Evolutionary conservation across 1,140 invertebrate genomes (phyloP).

Genomic region (Achroia grisella): DNA sequence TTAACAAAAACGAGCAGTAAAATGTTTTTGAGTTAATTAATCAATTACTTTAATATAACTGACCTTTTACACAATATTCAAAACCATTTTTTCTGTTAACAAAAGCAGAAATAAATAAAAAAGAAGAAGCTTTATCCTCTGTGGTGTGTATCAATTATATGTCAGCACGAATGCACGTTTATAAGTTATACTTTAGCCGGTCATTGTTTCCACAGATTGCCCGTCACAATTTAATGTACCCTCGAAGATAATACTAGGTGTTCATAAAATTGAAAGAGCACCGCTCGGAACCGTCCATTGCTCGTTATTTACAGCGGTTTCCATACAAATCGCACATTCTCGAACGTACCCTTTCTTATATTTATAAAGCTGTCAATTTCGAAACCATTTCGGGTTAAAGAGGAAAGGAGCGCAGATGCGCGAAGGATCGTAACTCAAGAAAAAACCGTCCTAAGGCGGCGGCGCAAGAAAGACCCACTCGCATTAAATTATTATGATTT

Average conservation of each 20-base stretch:
- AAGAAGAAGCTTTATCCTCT: no score
- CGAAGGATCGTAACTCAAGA: constrained; percentile 39
- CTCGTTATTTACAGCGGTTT: constrained; percentile 28
- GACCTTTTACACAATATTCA: no score
- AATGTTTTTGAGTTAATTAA: no score
- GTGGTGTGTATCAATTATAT: no score
- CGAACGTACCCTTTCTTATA: constrained; percentile 33
- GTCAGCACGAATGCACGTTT: no score
- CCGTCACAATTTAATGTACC: constrained; percentile 14
- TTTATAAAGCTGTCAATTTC: constrained; percentile 67
- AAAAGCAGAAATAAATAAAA: no score
- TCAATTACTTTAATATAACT: no score
- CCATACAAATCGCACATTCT: constrained; percentile 25
- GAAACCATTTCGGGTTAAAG: constrained; percentile 45
- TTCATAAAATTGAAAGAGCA: constrained; percentile 17
- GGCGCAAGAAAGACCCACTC: constrained; percentile 40
- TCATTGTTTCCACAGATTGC: no score
- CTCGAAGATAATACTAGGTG: constrained; percentile 10
- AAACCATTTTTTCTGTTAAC: no score
- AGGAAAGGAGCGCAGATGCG: constrained; percentile 47
- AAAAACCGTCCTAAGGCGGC: constrained; percentile 38
- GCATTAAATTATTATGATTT: constrained; percentile 72
- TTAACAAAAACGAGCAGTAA: no score
- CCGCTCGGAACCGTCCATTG: not conserved
- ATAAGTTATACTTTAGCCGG: no score